Evolutionary conservation across 2,113 vertebrate species (phyloP), one percentile per base, ranked within the genome.

Genomic region (Forbesichthys agassizii): DNA sequence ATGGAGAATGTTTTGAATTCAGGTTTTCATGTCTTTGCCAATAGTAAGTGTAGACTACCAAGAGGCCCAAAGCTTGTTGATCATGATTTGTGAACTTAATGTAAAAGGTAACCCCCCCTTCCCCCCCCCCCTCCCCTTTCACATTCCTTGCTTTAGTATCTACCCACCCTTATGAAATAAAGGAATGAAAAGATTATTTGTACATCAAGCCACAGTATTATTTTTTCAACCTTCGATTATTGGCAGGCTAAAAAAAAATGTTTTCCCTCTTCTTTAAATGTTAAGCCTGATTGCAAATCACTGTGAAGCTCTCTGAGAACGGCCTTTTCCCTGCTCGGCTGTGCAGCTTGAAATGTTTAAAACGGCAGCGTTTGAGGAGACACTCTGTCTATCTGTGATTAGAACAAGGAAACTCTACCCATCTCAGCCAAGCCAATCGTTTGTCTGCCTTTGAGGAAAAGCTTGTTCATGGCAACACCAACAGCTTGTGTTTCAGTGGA

Each of bases 171-270:
- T 66, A n/a, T 51, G 20, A 10, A 8, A 54, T 59, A 81, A 80
- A 66, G 57, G 57, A 73, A 52, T 56, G 14, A 72, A 5, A 51
- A 42, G 13, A 71, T 64, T 62, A 73, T 74, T 64, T n/a, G 76
- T 78, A 75, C 47, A 18, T 58, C 61, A 62, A 67, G 13, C 58
- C 11, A 33, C 59, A 12, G 9, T 48, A 12, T 48, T 9, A 27
- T 66, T 66, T 71, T 47, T 73, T 65, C 14, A 9, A 8, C 18
- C 9, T n/a, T 6, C 20, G n/a, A 51, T 55, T 57, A 60, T 74
- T 88, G 75, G 86, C 82, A 69, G 55, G 33, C 68, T 59, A 79
- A 74, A 54, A 82, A 85, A 74, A 51, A 7, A 6, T 71, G 68
- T 64, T 33, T 10, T 20, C 18, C 33, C 61, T 14, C 33, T 57